phyloP scores from a whole-genome alignment of 2,113 vertebrate species.

The Rynchops niger region DNA sequence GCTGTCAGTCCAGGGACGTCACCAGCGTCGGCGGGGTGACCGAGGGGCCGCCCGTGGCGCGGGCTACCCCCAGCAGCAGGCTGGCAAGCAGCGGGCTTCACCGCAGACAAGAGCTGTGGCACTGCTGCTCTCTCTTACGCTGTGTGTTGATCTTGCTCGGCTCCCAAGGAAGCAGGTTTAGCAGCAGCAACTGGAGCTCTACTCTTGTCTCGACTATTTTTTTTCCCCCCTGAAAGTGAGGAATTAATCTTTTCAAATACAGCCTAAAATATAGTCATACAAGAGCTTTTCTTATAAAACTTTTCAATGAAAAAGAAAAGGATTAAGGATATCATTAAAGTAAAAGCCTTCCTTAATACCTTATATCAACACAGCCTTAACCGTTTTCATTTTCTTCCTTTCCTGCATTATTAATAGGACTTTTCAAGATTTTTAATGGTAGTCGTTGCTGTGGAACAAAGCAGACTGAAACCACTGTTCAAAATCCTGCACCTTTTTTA shows the following conservation, averaged over 20 bases:
- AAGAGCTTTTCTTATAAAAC: background rate
- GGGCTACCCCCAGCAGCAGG: background rate
- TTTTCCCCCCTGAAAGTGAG: background rate
- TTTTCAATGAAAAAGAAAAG: background rate
- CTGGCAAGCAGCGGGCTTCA: background rate
- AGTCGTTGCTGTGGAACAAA: background rate
- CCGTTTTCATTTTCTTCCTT: background rate
- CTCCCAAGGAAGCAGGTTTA: background rate
- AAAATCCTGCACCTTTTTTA: background rate
- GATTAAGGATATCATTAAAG: background rate
- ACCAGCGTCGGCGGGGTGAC: rapidly evolving
- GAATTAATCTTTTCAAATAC: background rate
- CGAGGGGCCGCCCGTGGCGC: rapidly evolving
- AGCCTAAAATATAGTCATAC: background rate
- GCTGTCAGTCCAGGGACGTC: rapidly evolving
- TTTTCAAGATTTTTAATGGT: background rate
- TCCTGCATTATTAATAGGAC: background rate
- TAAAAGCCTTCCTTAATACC: background rate
- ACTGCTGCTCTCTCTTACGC: background rate
- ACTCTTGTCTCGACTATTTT: background rate
- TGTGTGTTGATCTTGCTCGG: background rate
- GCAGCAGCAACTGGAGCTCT: background rate
- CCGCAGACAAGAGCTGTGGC: background rate
- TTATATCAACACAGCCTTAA: background rate
- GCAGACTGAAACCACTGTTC: background rate